Conservation (phyloP, 2,797 vertebrate genomes). For the Darevskia nairensis region DNA sequence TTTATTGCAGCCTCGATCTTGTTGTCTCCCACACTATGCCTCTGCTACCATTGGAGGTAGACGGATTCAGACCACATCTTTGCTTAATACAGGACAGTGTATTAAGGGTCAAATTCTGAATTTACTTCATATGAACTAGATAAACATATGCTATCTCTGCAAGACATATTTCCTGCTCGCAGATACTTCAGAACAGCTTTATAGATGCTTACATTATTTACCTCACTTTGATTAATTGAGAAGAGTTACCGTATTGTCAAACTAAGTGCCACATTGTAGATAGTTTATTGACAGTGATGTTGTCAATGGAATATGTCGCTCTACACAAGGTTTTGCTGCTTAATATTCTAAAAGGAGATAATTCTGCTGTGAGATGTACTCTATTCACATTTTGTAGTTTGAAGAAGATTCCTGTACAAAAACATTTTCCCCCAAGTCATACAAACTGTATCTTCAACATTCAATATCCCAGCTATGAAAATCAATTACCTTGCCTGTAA, state of each 20-base stretch:
- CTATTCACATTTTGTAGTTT: conserved; percentile 30
- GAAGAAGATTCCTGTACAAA: conserved; percentile 56
- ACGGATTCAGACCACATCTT: no score
- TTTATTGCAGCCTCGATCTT: no score
- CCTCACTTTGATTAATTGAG: neutral
- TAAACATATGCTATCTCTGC: neutral
- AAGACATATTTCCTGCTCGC: neutral
- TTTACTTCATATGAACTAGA: neutral
- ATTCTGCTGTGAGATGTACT: neutral
- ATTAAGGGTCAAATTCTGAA: neutral
- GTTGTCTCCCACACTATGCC: no score
- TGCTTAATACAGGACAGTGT: no score
- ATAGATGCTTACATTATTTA: neutral
- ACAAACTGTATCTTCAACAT: conserved; percentile 59
- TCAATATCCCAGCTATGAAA: conserved; percentile 67
- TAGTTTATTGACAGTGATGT: neutral
- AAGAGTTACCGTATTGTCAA: neutral
- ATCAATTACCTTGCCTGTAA: conserved; percentile 73
- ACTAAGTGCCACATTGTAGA: neutral
- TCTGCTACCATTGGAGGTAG: no score
- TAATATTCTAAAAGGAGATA: neutral
- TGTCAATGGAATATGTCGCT: neutral
- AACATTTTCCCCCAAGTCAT: conserved; percentile 48
- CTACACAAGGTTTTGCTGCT: neutral
- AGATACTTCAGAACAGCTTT: neutral